Percentiles rank a stretch among this genome's conserved stretches.
These are phyloP conservation scores for Sabatieria punctata DNA, from an alignment of 2,888 invertebrate species.

Conservation along the genomic window DNA sequence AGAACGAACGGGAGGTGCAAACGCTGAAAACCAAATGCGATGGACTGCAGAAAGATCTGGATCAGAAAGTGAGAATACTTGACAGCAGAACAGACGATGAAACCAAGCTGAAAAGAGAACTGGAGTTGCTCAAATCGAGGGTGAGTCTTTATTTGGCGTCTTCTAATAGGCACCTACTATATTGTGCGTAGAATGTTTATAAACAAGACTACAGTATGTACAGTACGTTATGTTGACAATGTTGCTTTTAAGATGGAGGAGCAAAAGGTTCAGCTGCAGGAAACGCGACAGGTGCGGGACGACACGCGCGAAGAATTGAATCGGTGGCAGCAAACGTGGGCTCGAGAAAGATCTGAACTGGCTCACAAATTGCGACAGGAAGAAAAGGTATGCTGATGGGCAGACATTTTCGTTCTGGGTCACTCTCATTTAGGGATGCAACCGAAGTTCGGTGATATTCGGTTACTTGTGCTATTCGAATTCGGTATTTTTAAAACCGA, in stretches of 20 bases:
- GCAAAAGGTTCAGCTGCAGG: slow-evolving; percentile 19
- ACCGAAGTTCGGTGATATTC: too few relatives aligned
- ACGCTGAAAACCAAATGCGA: not conserved
- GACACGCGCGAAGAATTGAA: slow-evolving; percentile 20
- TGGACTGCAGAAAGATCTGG: slow-evolving; percentile 2
- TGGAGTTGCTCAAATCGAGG: slow-evolving; percentile 2
- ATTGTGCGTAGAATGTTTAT: too few relatives aligned
- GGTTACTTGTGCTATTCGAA: too few relatives aligned
- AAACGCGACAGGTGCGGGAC: slow-evolving; percentile 17
- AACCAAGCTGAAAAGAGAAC: not conserved
- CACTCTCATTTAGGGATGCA: too few relatives aligned
- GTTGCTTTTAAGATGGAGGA: slow-evolving; percentile 12
- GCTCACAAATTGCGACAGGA: slow-evolving; percentile 25
- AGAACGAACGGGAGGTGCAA: not conserved
- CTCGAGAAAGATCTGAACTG: slow-evolving; percentile 16
- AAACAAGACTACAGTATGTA: not conserved
- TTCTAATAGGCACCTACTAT: too few relatives aligned
- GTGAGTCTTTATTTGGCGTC: too few relatives aligned
- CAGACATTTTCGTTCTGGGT: too few relatives aligned
- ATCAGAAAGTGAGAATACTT: not conserved
- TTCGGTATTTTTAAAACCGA: too few relatives aligned
- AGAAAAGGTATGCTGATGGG: slow-evolving; percentile 17
- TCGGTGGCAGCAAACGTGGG: slow-evolving; percentile 12
- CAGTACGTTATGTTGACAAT: not conserved
- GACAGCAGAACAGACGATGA: not conserved